Base-by-base conservation (phyloP, 35 echinoderm and acorn worm species). In the Stichopus chloronotus region DNA sequence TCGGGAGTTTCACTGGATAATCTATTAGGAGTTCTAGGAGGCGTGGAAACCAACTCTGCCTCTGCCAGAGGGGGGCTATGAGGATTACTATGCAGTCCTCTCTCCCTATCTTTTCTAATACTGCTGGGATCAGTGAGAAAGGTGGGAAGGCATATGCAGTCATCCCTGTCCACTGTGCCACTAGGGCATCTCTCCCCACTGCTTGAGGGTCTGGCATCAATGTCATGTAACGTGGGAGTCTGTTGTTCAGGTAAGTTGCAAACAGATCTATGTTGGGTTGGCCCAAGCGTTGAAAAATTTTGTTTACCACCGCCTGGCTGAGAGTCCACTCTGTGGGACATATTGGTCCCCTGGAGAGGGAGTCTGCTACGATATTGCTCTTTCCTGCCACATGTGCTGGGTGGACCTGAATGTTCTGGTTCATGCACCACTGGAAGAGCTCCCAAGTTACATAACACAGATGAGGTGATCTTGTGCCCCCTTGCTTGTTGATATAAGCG, bases 31-130 rank as follows among this genome's bases (percentile, higher is more conserved):
- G 82, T 85, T 85, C 82, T 85, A 85, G 82, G 8, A 85, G 56
- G 52, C 17, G 43, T 6, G 80, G 80, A 83, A 76, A 30, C 80
- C 80, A 83, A 52, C 25, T 52, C 80, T 83, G 80, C 7, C 80
- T 6, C 8, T 52, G 80, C 80, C 80, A 83, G 6, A 83, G 54
- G 14, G 80, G 80, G 80, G 80, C 16, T 56, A 83, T 56, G 80
- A 83, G 80, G 4, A 83, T 30, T 16, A 83, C 24, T 5, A 83
- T 30, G 21, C 79, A 83, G 7, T n/a, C n/a, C n/a, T n/a, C n/a
- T n/a, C n/a, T n/a, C n/a, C n/a, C 76, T 78, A 90, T 83, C 53
- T 95, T 95, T 30, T 87, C 4, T 12, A 92, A 5, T 14, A 95
- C 94, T 77, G 53, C 61, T 72, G 88, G 88, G 25, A 95, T 53